Base-by-base conservation (phyloP, 2,888 invertebrate species). In the Netelia fuscicornis region DNA sequence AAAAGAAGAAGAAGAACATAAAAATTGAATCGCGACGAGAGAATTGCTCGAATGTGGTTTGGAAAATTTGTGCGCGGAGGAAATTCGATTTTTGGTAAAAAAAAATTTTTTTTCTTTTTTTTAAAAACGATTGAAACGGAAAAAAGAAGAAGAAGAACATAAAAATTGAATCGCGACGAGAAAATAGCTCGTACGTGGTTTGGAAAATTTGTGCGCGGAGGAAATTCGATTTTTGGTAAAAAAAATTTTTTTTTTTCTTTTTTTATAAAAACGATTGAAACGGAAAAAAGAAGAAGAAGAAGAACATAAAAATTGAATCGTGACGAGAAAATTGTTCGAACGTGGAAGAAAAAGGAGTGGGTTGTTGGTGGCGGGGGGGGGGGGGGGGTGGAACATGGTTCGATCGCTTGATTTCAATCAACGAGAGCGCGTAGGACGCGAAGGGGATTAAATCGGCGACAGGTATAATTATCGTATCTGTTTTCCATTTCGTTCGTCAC, bases 381-480 rank as follows among this genome's bases (percentile, higher is more conserved):
- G 20, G 1, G 1, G 20, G 1, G 20, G 20, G 20, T 20, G 20
- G 20, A 20, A 20, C 20, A 20, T 20, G 20, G 20, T 13, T 52
- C 74, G 77, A 64, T 56, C 48, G 64, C 62, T 56, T 79, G 72
- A 87, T 82, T 87, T 82, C 85, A 83, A 86, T 86, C 83, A 86
- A 6, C 37, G 37, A 37, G 78, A 48, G 8, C 60, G 74, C 20
- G 80, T 85, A 85, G 80, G 79, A 79, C 64, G 76, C 44, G 52
- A 84, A 68, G 76, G 83, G 48, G 81, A 78, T 86, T 86, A 80
- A 86, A 81, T 72, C 80, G 71, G 70, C 75, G 77, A 48, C 17
- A 68, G 68, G 30, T 68, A 68, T 82, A 87, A 86, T 87, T 84
- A 84, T 86, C 79, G 81, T 85, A 85, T 86, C 85, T 84, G 85